Conservation (phyloP, 2,113 vertebrate species). For the Cnemophilus loriae region DNA sequence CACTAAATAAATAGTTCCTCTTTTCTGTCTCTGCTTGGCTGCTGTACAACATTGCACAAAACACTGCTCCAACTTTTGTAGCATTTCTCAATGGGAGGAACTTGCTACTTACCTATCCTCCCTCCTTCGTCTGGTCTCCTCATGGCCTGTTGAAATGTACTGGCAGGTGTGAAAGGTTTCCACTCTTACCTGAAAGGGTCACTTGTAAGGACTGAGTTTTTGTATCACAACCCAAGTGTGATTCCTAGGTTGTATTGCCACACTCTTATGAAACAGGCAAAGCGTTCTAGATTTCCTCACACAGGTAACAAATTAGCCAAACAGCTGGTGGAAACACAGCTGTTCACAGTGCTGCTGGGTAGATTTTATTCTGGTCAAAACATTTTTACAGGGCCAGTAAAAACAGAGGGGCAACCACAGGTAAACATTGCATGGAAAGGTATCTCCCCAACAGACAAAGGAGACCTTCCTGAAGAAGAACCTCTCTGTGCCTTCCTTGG, state of each 20-base stretch:
- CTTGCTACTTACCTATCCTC: background rate
- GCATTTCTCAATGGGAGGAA: background rate
- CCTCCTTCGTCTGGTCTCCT: fast-evolving
- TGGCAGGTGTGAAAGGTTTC: background rate
- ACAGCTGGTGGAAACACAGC: background rate
- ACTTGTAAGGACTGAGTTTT: background rate
- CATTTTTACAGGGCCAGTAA: background rate
- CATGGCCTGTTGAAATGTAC: background rate
- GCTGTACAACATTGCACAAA: background rate
- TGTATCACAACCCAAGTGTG: background rate
- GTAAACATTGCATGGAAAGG: background rate
- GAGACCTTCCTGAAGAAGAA: background rate
- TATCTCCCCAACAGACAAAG: background rate
- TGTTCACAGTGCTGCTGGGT: background rate
- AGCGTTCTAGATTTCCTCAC: background rate
- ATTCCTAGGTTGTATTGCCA: background rate
- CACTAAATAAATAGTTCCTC: background rate
- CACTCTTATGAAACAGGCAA: background rate
- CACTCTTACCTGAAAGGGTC: background rate
- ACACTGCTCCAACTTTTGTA: background rate
- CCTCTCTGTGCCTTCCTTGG: background rate
- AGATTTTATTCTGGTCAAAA: background rate
- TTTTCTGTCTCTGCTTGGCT: background rate
- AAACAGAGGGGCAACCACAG: background rate
- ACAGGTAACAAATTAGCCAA: background rate